Evolutionary conservation across 2,113 vertebrate genomes (phyloP).

Genomic region (Plotosus lineatus): DNA sequence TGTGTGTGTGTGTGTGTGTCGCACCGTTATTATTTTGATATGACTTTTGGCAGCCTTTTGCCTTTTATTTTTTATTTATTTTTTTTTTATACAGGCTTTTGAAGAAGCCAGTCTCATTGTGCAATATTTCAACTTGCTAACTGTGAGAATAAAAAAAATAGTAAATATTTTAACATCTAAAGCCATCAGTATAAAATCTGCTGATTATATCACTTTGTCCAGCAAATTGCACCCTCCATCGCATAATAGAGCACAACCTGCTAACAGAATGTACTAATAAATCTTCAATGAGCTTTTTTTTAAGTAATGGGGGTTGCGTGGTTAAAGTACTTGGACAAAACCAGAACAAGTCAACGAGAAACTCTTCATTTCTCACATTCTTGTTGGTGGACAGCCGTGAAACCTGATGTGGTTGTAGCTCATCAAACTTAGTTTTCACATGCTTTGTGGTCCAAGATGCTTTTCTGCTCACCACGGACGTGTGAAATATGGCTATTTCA

Average conservation of each 20-base stretch:
- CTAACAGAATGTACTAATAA: not conserved
- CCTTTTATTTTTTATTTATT: not conserved
- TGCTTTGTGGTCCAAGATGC: not conserved
- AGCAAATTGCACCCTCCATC: not conserved
- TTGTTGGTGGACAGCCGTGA: not conserved
- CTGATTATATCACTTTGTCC: not conserved
- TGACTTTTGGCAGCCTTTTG: not conserved
- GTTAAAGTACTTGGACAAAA: not conserved
- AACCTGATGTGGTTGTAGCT: not conserved
- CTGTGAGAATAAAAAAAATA: constrained; percentile 8
- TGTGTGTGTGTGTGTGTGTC: not conserved
- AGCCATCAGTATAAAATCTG: not conserved
- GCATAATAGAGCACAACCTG: not conserved
- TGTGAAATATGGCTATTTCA: not conserved
- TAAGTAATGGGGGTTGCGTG: not conserved
- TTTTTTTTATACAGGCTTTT: not conserved
- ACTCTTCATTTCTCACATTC: no score
- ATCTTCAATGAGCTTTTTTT: not conserved
- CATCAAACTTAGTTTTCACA: not conserved
- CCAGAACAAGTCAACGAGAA: not conserved
- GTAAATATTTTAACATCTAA: not conserved
- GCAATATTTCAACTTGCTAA: not conserved
- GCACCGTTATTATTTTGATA: not conserved
- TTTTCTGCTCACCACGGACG: not conserved
- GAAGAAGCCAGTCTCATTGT: not conserved